A percentile compares a stretch with the other conserved stretches of the same genome.
These are phyloP conservation scores for Stenodera caucasica DNA, from an alignment of 2,888 invertebrate species.

Conservation along the genomic window DNA sequence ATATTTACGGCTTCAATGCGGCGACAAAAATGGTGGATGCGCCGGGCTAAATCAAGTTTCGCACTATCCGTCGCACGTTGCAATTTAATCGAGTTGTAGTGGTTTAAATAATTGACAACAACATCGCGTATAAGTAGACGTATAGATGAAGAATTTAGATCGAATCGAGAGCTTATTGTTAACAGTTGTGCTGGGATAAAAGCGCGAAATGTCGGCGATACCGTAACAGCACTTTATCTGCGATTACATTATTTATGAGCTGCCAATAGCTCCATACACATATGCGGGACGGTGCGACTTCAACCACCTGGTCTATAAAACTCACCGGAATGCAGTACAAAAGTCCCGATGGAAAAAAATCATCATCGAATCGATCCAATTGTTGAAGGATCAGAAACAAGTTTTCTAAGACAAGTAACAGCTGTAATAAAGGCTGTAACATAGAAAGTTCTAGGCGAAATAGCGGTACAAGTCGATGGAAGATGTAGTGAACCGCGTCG, in stretches of 20 bases:
- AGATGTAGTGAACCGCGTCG: conserved; percentile 41
- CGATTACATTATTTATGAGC: conserved; percentile 53
- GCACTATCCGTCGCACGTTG: no score
- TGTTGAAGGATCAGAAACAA: neutral
- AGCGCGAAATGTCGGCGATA: conserved; percentile 35
- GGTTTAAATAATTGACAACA: conserved; percentile 25
- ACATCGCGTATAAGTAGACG: conserved; percentile 31
- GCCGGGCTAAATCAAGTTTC: neutral
- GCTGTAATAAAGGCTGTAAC: neutral
- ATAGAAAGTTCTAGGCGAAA: neutral
- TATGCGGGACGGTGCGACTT: conserved; percentile 47
- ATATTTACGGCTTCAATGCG: no score
- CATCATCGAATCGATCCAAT: no score
- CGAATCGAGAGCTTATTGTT: conserved; percentile 34
- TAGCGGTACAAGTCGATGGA: conserved; percentile 27
- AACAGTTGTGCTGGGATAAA: conserved; percentile 34
- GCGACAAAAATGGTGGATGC: neutral
- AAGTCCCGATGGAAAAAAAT: no score
- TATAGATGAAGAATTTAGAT: conserved; percentile 41
- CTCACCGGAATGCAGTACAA: no score
- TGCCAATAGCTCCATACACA: conserved; percentile 50
- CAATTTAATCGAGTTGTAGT: neutral
- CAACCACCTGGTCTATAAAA: conserved; percentile 43
- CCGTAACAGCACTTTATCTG: conserved; percentile 51
- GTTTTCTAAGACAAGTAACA: neutral